These are phyloP conservation scores for Acleris holmiana DNA, from an alignment of 2,888 invertebrate genomes.

Conservation along the genomic window DNA sequence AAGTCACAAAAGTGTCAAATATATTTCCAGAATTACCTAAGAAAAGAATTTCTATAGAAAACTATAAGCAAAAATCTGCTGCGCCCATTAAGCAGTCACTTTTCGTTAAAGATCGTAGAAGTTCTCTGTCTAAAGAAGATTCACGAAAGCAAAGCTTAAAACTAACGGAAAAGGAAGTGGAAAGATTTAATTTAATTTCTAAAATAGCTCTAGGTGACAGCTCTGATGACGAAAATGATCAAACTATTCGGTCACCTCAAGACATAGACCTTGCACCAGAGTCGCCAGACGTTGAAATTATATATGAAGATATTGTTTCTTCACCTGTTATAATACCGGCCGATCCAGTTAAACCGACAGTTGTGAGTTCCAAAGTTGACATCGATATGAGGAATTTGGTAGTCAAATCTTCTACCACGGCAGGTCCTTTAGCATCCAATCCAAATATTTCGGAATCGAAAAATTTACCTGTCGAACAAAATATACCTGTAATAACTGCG, in stretches of 20 bases:
- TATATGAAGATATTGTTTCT: constrained; percentile 46
- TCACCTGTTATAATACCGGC: constrained; percentile 72
- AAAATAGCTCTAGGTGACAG: constrained; percentile 61
- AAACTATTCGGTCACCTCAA: constrained; percentile 46
- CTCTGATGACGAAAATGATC: constrained; percentile 60
- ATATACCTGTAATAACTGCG: constrained; percentile 44
- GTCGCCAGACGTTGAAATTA: constrained; percentile 68
- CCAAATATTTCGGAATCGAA: constrained; percentile 27
- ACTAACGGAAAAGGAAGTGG: constrained; percentile 78
- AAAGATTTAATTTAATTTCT: constrained; percentile 70
- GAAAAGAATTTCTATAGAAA: constrained; percentile 79
- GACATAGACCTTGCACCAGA: constrained; percentile 66
- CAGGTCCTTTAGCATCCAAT: constrained; percentile 14
- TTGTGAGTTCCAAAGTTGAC: constrained; percentile 53
- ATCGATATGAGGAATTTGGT: constrained; percentile 69
- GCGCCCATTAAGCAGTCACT: constrained; percentile 43
- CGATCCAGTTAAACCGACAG: constrained; percentile 61
- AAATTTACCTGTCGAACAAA: constrained; percentile 28
- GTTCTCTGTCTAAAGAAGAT: constrained; percentile 51
- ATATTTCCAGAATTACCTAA: constrained; percentile 61
- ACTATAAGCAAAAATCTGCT: constrained; percentile 70
- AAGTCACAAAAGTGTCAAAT: constrained; percentile 69
- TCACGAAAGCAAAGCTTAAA: constrained; percentile 70
- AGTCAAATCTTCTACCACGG: constrained; percentile 41
- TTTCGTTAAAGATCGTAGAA: constrained; percentile 44